A percentile compares a stretch with the other conserved stretches of the same genome.
phyloP scores from a whole-genome alignment of 2,888 invertebrate genomes.

The Stenchaetothrips biformis region DNA sequence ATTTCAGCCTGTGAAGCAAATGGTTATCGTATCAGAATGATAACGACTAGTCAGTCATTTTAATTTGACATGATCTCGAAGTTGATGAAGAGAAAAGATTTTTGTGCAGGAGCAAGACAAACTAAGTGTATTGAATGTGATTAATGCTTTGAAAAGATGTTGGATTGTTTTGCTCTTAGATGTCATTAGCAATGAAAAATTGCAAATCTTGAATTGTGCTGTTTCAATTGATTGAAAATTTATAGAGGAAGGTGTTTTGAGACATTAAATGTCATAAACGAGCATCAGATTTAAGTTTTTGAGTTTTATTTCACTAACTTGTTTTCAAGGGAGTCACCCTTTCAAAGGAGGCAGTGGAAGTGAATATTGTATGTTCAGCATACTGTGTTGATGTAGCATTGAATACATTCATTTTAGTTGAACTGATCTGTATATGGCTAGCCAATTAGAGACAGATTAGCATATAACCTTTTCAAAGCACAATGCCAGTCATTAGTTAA shows the following conservation, averaged over 20 bases:
- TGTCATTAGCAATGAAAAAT: not conserved
- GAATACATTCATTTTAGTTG: no score
- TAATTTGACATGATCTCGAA: slow-evolving; percentile 9
- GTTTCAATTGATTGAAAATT: not conserved
- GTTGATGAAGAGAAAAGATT: not conserved
- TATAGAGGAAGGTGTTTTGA: not conserved
- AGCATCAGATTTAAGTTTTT: not conserved
- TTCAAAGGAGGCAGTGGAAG: no score
- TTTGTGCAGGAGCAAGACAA: not conserved
- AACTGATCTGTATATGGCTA: no score
- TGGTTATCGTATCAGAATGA: not conserved
- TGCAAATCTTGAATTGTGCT: not conserved
- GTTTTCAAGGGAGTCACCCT: no score
- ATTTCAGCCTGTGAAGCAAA: not conserved
- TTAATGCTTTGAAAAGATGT: not conserved
- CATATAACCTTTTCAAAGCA: no score
- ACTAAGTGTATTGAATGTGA: not conserved
- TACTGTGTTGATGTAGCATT: no score
- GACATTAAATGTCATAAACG: not conserved
- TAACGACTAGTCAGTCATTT: slow-evolving; percentile 1
- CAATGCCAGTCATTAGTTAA: no score
- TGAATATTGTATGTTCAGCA: no score
- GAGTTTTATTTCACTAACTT: not conserved
- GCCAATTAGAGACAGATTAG: no score
- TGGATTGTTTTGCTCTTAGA: not conserved